Conservation (phyloP, 2,113 vertebrate species). For the Lophotis ruficrista region DNA sequence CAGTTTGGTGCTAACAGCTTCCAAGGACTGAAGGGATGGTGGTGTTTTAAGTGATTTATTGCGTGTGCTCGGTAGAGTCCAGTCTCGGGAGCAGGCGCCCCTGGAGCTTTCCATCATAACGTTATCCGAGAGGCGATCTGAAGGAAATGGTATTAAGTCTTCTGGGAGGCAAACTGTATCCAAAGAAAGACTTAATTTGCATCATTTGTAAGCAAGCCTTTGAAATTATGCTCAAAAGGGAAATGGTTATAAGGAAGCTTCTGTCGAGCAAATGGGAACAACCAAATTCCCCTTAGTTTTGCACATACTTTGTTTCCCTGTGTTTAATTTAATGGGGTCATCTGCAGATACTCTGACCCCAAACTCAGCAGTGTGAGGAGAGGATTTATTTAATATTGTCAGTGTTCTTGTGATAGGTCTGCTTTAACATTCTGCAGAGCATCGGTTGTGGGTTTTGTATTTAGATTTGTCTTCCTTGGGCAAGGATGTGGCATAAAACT, state of each 20-base stretch:
- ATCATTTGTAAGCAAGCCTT: slow-evolving; percentile 12
- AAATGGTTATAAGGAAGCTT: background rate
- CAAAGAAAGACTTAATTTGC: slow-evolving; percentile 46
- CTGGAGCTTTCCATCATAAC: slow-evolving; percentile 43
- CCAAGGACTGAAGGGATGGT: slow-evolving; percentile 36
- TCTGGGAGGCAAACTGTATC: slow-evolving; percentile 30
- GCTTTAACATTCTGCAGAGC: background rate
- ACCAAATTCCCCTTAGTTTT: background rate
- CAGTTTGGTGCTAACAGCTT: slow-evolving; percentile 27
- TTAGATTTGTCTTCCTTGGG: background rate
- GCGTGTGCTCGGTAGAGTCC: background rate
- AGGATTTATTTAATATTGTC: background rate
- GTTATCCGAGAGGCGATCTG: slow-evolving; percentile 19
- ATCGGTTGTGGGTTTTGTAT: background rate
- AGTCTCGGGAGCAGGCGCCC: background rate
- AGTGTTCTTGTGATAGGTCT: background rate
- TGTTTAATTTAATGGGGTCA: background rate
- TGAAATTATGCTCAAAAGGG: background rate
- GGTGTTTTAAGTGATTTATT: slow-evolving; percentile 54
- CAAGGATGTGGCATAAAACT: background rate
- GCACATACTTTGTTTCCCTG: background rate
- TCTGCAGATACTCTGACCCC: background rate
- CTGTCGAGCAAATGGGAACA: background rate
- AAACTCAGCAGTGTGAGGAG: background rate
- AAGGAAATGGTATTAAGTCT: slow-evolving; percentile 39